Base-by-base conservation (phyloP, 2,888 invertebrate genomes). In the Orgyia antiqua region DNA sequence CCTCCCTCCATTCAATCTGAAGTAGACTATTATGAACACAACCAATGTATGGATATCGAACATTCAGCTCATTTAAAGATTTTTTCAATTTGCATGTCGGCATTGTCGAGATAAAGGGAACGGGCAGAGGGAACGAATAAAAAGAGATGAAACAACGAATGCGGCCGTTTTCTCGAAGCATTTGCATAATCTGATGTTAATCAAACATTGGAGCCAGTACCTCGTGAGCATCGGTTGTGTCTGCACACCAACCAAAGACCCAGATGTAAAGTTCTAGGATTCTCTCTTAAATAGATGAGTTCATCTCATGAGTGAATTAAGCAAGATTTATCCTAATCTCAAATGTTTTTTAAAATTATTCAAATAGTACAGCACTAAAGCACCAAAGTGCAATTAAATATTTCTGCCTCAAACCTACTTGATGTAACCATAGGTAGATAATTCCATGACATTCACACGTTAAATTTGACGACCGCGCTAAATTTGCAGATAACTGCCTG, bases 131-230 rank as follows among this genome's bases (percentile, higher is more conserved):
- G 69, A 69, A 69, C 62, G 69, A 71, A 67, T 67, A 77, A 80
- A 78, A 82, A 75, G 48, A 74, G 69, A 73, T 58, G 73, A 75
- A 76, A 79, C 72, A 74, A 78, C 64, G 68, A 78, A 79, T 77
- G 79, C 80, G 77, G 72, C 75, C 76, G 80, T 78, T 77, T 72
- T 68, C 66, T 73, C 73, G 76, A 57, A 62, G 72, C 72, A 84
- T 86, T 86, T 83, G 82, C 83, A 86, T 86, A 86, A 82, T 83
- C 84, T 79, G 86, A 86, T 86, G 80, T 73, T 83, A 84, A 83
- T 84, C 86, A 83, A 79, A 80, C 71, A 70, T 65, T 62, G 68
- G 58, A 60, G 66, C 66, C 58, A 61, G 68, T 61, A 62, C 64
- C 56, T 61, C 68, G 64, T 31, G 44, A 36, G 45, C 46, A 30